phyloP scores from a whole-genome alignment of 2,888 invertebrate species.

The Pharmacophagus antenor region DNA sequence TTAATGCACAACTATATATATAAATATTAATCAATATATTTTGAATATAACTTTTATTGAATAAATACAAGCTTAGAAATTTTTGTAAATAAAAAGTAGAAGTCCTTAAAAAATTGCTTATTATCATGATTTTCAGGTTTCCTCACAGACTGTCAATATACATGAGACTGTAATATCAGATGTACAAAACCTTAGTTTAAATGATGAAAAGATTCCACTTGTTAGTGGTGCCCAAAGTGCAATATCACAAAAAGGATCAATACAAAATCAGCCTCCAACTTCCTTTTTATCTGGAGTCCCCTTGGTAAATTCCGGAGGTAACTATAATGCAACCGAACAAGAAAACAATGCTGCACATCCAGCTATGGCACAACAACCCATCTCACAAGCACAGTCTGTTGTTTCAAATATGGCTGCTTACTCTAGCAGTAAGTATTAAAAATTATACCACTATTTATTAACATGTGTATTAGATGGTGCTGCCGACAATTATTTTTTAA shows the following conservation, averaged over 20 bases:
- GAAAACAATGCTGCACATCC: conserved; percentile 38
- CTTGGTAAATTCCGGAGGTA: conserved; percentile 69
- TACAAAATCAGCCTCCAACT: conserved; percentile 52
- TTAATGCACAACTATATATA: too few relatives aligned
- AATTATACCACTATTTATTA: too few relatives aligned
- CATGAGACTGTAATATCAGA: conserved; percentile 50
- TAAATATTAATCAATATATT: too few relatives aligned
- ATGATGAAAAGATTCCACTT: conserved; percentile 56
- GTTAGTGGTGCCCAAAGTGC: conserved; percentile 45
- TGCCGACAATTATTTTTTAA: too few relatives aligned
- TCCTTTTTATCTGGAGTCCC: conserved; percentile 77
- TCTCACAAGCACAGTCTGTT: conserved; percentile 62
- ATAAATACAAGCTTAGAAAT: too few relatives aligned
- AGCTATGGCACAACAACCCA: conserved; percentile 43
- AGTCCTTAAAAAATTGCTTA: too few relatives aligned
- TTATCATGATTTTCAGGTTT: conserved; percentile 41
- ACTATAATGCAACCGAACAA: conserved; percentile 36
- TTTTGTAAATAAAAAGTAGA: too few relatives aligned
- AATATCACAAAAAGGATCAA: conserved; percentile 40
- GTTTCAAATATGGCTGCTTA: conserved; percentile 73
- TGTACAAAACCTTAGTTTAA: conserved; percentile 54
- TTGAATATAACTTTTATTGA: too few relatives aligned
- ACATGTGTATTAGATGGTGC: too few relatives aligned
- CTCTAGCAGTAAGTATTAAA: conserved; percentile 77
- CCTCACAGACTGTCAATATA: conserved; percentile 42